Conservation (phyloP, 2,888 invertebrate genomes). For the Trachelus troglodyta region DNA sequence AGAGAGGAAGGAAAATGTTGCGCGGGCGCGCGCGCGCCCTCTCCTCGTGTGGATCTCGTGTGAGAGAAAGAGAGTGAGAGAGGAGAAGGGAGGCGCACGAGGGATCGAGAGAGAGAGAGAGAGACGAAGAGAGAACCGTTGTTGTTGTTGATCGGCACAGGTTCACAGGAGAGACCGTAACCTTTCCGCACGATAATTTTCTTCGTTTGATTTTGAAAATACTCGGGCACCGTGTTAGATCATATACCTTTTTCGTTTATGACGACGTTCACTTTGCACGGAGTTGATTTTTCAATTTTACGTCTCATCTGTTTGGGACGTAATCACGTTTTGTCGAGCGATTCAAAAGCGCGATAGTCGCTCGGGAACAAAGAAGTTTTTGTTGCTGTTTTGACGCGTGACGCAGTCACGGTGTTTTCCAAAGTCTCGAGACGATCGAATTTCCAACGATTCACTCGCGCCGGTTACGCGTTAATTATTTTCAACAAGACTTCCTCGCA, state of each 20-base stretch:
- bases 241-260: too few species aligned
- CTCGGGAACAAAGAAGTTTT: not conserved
- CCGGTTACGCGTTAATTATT: not conserved
- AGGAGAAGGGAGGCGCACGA: not conserved
- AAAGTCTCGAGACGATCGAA: not conserved
- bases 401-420: not conserved
- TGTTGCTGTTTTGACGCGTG: not conserved
- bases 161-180: not conserved
- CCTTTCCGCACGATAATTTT: not conserved
- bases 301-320: not conserved
- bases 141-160: not conserved
- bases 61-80: not conserved
- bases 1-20: not conserved
- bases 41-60: not conserved
- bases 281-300: not conserved
- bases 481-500: not conserved
- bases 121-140: not conserved
- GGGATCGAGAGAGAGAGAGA: not conserved
- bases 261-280: not conserved
- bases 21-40: not conserved
- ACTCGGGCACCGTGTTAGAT: not conserved
- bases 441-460: not conserved
- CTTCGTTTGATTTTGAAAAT: not conserved
- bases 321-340: not conserved
- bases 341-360: not conserved